Conservation (phyloP, 2,113 vertebrate species). For the Cricetomys ansorgei region DNA sequence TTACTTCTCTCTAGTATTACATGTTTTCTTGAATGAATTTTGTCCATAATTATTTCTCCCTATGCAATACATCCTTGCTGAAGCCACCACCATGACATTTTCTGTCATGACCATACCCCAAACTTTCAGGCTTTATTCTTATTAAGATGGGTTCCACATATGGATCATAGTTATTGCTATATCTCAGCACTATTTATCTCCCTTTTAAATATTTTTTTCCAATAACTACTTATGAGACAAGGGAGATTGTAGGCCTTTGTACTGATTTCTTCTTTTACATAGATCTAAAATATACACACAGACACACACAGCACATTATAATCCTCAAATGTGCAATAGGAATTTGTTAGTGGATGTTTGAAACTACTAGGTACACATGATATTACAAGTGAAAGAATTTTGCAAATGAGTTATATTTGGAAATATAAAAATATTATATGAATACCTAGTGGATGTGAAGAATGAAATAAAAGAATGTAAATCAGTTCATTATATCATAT, state of each 20-base stretch:
- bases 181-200: neutral
- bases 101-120: neutral
- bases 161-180: neutral
- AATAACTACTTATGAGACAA: neutral
- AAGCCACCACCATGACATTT: neutral
- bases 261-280: neutral
- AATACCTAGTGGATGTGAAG: neutral
- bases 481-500: neutral
- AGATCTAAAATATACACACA: neutral
- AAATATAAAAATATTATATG: neutral
- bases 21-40: neutral
- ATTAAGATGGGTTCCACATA: neutral
- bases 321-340: neutral
- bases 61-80: neutral
- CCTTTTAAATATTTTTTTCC: neutral
- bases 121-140: neutral
- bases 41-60: neutral
- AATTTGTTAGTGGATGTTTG: neutral
- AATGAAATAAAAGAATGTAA: neutral
- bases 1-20: neutral
- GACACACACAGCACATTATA: neutral
- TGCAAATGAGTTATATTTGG: neutral
- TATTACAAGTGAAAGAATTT: neutral
- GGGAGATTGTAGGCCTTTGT: neutral
- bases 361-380: neutral